A percentile compares a stretch with the other conserved stretches of the same genome.
Conservation (phyloP, 2,888 invertebrate genomes). For the Leptopilina drosophilae region DNA sequence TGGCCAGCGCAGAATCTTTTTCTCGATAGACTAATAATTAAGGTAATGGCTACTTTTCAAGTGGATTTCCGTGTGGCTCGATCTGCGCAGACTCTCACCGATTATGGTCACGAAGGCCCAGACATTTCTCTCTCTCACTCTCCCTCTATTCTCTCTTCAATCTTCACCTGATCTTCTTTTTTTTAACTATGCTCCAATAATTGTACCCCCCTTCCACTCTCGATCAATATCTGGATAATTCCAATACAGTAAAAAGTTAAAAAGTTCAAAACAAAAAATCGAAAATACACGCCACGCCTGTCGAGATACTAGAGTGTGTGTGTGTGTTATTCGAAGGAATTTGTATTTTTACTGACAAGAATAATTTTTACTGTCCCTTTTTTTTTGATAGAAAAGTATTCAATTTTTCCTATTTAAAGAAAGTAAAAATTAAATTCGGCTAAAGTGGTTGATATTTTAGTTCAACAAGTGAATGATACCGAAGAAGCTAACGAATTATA, state of each 20-base stretch:
- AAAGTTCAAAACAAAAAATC: conserved; percentile 33
- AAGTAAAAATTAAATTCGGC: too few relatives aligned
- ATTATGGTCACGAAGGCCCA: conserved; percentile 70
- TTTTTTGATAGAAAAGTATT: too few relatives aligned
- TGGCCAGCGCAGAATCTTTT: background rate
- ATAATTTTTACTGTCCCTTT: too few relatives aligned
- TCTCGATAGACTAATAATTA: conserved; percentile 73
- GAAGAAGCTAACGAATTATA: too few relatives aligned
- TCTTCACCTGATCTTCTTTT: conserved; percentile 43
- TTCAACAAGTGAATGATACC: background rate
- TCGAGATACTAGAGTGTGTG: background rate
- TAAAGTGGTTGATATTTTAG: too few relatives aligned
- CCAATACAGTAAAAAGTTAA: conserved; percentile 24
- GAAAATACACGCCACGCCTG: conserved; percentile 45
- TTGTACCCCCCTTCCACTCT: conserved; percentile 42
- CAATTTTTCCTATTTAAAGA: too few relatives aligned
- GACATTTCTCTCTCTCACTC: conserved; percentile 45
- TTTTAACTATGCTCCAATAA: conserved; percentile 47
- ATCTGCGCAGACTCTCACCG: conserved; percentile 65
- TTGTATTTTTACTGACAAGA: too few relatives aligned
- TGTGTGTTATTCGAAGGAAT: too few relatives aligned
- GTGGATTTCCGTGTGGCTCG: conserved; percentile 74
- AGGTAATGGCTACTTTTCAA: conserved; percentile 76
- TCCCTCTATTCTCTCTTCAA: conserved; percentile 25
- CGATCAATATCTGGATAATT: conserved; percentile 52